Evolutionary conservation across 2,113 vertebrate species (phyloP).

Genomic region (Orycteropus afer): DNA sequence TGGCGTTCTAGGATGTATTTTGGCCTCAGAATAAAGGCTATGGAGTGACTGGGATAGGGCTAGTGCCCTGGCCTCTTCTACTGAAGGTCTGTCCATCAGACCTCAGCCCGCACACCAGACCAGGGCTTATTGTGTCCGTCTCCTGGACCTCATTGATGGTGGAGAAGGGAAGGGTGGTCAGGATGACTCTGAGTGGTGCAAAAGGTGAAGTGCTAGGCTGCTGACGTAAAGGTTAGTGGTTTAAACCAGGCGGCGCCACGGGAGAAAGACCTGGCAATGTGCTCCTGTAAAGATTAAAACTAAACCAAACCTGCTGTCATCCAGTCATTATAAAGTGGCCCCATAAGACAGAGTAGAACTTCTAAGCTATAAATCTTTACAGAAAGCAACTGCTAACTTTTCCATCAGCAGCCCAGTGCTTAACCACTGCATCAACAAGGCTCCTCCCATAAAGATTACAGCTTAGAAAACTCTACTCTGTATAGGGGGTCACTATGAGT

Average conservation of each 20-base stretch:
- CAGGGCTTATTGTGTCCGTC: background rate
- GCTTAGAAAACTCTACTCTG: background rate
- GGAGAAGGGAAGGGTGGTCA: rapidly evolving
- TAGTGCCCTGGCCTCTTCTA: background rate
- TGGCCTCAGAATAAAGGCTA: background rate
- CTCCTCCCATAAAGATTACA: background rate
- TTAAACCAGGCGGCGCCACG: background rate
- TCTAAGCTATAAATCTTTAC: background rate
- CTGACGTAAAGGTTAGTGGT: background rate
- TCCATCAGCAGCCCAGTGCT: background rate
- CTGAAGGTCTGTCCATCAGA: background rate
- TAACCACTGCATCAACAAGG: background rate
- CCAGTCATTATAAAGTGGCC: background rate
- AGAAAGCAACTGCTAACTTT: background rate
- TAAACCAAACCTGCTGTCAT: background rate
- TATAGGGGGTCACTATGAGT: background rate
- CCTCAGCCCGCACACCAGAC: background rate
- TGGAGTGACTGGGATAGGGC: background rate
- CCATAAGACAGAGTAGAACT: background rate
- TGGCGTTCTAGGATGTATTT: constrained; percentile 43
- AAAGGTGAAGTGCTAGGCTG: too few species aligned
- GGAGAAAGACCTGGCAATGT: background rate
- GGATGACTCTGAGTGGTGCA: background rate
- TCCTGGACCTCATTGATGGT: rapidly evolving
- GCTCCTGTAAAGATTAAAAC: background rate